phyloP scores from a whole-genome alignment of 2,797 vertebrate species.

The Squalus acanthias region DNA sequence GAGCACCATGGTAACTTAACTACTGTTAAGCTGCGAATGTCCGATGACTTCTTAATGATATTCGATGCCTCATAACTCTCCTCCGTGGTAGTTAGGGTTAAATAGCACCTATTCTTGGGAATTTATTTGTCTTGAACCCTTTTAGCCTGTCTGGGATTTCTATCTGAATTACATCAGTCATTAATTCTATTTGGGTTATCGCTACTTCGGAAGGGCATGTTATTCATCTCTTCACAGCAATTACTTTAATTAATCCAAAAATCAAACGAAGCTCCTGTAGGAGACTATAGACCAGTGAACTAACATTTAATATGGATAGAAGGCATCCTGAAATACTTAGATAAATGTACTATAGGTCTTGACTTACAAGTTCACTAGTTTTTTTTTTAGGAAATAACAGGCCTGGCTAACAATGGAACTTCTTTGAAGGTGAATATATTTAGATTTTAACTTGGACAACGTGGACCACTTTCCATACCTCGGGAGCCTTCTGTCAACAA shows the following conservation, averaged over 20 bases:
- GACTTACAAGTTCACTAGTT: neutral
- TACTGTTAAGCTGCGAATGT: too few relatives aligned
- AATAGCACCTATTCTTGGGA: neutral
- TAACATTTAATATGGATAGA: neutral
- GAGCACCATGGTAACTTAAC: too few relatives aligned
- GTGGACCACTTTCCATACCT: too few relatives aligned
- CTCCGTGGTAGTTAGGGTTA: too few relatives aligned
- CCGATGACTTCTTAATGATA: too few relatives aligned
- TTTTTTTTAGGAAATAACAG: neutral
- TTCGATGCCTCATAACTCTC: too few relatives aligned
- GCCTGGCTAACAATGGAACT: neutral
- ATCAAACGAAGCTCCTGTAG: neutral
- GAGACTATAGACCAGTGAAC: neutral
- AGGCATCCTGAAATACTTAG: neutral
- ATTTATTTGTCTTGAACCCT: neutral
- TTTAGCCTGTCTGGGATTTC: neutral
- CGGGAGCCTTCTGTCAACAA: too few relatives aligned
- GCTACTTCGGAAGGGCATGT: too few relatives aligned
- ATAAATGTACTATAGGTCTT: neutral
- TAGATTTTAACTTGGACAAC: too few relatives aligned
- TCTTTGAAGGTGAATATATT: neutral
- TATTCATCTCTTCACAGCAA: neutral
- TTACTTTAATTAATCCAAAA: neutral
- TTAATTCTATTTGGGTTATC: neutral
- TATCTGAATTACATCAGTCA: neutral